Evolutionary conservation across 2,888 invertebrate species (phyloP), one percentile per base, ranked within the genome.

Genomic region (Punctoribates punctum): DNA sequence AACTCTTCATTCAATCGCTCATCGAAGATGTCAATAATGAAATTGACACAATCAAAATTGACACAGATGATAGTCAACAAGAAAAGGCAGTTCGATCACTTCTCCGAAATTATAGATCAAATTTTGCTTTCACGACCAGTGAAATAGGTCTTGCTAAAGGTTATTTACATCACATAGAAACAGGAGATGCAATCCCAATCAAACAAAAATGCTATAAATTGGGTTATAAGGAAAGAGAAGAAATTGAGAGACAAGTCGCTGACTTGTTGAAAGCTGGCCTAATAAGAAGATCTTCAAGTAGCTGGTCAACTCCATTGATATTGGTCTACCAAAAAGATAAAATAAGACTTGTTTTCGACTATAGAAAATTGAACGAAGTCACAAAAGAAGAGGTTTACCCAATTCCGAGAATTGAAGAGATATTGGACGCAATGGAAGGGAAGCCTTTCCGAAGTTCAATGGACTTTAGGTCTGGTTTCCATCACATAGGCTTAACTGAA

Each of bases 291-390:
- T 67, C 67, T 3, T 5, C 6, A 0, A 34, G 34, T 1, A 25
- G 67, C 0, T 77, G 38, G 20, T 65, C 65, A 17, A n/a, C 29
- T 15, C 77, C 77, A n/a, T 38, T 67, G 8, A 48, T 77, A n/a
- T 15, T 74, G 23, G 77, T 77, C 0, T 0, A 29, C 17, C 67
- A 74, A 23, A 62, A 74, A 27, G 65, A 77, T 54, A 38, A 34
- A n/a, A 20, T 9, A 13, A 17, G 77, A 20, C 48, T 77, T 54
- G 82, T 81, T 65, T 75, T 80, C 1, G 81, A 81, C 34, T 82
- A 78, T 75, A 57, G 80, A 23, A 42, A 38, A 6, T 51, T 82
- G 1, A 82, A 81, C 78, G 72, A 77, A 11, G 75, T 78, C 15
- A 54, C 54, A 9, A 54, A 60, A 1, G 78, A 79, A 46, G 81